Conservation (phyloP, 2,113 vertebrate genomes). For the Lycaon pictus region DNA sequence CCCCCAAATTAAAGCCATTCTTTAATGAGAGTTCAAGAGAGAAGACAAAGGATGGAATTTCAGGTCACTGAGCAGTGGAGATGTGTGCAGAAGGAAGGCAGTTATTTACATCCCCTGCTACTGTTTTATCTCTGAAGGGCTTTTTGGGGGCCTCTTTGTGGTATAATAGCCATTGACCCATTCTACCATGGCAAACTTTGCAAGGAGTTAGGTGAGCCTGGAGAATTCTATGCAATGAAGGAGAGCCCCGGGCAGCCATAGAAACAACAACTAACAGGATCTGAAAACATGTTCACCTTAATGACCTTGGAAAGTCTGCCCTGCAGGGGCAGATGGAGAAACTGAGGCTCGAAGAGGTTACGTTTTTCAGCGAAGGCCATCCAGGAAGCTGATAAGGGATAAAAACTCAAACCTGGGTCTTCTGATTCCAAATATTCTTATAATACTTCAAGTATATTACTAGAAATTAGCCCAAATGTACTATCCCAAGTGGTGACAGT, state of each 20-base stretch:
- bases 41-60: neutral
- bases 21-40: neutral
- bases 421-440: neutral
- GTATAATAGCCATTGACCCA: neutral
- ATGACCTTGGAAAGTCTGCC: neutral
- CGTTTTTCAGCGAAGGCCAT: neutral
- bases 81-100: neutral
- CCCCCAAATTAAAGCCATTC: neutral
- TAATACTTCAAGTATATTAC: neutral
- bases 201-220: neutral
- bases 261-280: neutral
- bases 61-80: neutral
- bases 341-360: neutral
- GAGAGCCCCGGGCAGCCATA: neutral
- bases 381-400: neutral
- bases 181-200: neutral
- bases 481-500: neutral
- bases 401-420: neutral
- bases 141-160: neutral
- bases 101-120: neutral
- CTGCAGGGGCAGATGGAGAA: neutral
- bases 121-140: neutral
- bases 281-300: neutral
- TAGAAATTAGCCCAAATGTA: neutral
- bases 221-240: neutral